Evolutionary conservation across 2,888 invertebrate species (phyloP).

Genomic region (Leucophenga maculata): DNA sequence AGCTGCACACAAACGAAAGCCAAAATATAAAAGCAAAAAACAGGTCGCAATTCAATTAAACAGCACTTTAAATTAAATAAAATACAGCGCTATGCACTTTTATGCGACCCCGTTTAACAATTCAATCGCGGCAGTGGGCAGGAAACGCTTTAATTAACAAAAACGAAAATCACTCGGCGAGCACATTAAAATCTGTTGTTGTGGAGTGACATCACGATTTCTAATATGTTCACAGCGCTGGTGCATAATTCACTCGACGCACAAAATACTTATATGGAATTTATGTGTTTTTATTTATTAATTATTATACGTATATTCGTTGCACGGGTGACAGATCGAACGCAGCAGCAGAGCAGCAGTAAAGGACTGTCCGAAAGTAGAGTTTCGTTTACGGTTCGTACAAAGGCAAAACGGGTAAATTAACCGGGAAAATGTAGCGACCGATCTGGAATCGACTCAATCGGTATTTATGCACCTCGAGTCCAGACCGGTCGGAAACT

Average conservation of each 20-base stretch:
- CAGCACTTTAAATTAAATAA: slow-evolving; percentile 6
- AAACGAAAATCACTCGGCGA: slow-evolving; percentile 18
- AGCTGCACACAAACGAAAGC: slow-evolving; percentile 1
- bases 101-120: neutral
- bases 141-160: slow-evolving; percentile 58
- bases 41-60: slow-evolving; percentile 12
- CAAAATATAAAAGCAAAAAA: neutral
- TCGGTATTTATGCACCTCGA: too few species aligned
- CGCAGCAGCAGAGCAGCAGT: slow-evolving; percentile 24
- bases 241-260: too few species aligned
- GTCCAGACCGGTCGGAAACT: too few species aligned
- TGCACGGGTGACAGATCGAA: slow-evolving; percentile 50
- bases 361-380: too few species aligned
- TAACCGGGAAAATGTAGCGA: too few species aligned
- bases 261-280: slow-evolving; percentile 22
- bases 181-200: slow-evolving; percentile 19
- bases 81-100: slow-evolving; percentile 11
- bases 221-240: slow-evolving; percentile 33
- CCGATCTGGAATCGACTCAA: too few species aligned
- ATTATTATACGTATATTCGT: slow-evolving; percentile 56
- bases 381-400: too few species aligned
- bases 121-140: slow-evolving; percentile 35
- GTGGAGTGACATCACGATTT: slow-evolving; percentile 56
- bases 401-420: too few species aligned
- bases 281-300: slow-evolving; percentile 12